These are phyloP conservation scores for Scrobipalpa costella DNA, from an alignment of 2,888 invertebrate genomes.

Conservation along the genomic window DNA sequence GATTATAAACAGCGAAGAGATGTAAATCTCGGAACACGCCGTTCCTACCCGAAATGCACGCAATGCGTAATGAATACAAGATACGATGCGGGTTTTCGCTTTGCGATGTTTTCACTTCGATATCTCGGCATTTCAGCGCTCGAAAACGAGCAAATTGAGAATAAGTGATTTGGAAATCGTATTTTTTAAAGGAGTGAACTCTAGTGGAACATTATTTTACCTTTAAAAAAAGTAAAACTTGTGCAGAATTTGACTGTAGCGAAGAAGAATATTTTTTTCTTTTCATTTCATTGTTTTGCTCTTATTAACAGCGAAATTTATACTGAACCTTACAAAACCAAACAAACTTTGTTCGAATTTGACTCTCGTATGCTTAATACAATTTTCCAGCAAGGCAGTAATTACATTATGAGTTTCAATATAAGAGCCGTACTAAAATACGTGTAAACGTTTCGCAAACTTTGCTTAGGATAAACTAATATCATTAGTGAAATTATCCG, in stretches of 20 bases:
- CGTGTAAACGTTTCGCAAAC: not conserved
- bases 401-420: not conserved
- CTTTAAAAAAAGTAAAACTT: no score
- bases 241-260: no score
- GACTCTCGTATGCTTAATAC: no score
- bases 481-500: constrained; percentile 1
- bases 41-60: not conserved
- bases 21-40: constrained; percentile 8
- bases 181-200: not conserved
- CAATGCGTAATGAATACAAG: constrained; percentile 24
- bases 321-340: no score
- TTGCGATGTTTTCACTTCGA: constrained; percentile 6
- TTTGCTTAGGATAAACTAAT: not conserved
- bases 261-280: no score
- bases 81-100: constrained; percentile 16
- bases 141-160: not conserved
- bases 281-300: no score
- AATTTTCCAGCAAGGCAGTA: not conserved
- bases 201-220: not conserved
- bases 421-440: not conserved
- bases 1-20: constrained; percentile 15
- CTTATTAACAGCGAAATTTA: no score
- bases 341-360: no score
- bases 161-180: not conserved
- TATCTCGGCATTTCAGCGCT: not conserved